Percentiles rank a stretch among this genome's conserved stretches.
phyloP scores from a whole-genome alignment of 2,797 vertebrate species.

The Diglossa cyanea region DNA sequence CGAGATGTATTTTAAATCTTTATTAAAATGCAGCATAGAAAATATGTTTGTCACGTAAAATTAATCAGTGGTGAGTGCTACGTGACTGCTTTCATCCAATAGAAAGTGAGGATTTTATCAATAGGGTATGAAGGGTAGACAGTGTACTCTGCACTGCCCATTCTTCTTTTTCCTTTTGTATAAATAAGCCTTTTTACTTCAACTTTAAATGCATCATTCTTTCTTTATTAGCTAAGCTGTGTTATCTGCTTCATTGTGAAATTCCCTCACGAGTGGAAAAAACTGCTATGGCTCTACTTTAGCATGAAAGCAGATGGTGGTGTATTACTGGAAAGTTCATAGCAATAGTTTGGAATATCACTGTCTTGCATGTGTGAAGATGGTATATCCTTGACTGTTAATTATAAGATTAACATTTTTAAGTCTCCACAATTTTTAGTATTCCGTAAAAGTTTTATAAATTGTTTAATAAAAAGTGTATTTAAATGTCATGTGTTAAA shows the following conservation, averaged over 20 bases:
- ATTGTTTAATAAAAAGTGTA: constrained; percentile 58
- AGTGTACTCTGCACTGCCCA: not conserved
- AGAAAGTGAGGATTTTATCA: not conserved
- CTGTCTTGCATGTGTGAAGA: constrained; percentile 26
- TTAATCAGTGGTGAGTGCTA: not conserved
- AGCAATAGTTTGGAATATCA: constrained; percentile 65
- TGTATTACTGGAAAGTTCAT: constrained; percentile 70
- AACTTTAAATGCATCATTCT: not conserved
- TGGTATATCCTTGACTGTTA: constrained; percentile 65
- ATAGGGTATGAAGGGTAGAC: not conserved
- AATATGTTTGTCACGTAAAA: not conserved
- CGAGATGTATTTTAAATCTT: not conserved
- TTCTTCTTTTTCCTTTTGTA: not conserved
- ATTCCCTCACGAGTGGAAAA: not conserved
- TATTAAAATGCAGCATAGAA: not conserved
- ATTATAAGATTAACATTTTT: constrained; percentile 75
- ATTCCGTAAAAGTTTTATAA: constrained; percentile 67
- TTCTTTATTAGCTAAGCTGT: not conserved
- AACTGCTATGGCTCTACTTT: constrained; percentile 13
- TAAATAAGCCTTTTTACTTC: not conserved
- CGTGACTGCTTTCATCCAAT: not conserved
- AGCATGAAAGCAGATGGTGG: constrained; percentile 65
- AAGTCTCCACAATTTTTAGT: constrained; percentile 52
- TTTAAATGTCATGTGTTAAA: constrained; percentile 68
- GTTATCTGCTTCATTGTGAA: not conserved